Evolutionary conservation across 2,113 vertebrate genomes (phyloP), one percentile per base, ranked within the genome.

Genomic region (Eudorcas thomsonii): DNA sequence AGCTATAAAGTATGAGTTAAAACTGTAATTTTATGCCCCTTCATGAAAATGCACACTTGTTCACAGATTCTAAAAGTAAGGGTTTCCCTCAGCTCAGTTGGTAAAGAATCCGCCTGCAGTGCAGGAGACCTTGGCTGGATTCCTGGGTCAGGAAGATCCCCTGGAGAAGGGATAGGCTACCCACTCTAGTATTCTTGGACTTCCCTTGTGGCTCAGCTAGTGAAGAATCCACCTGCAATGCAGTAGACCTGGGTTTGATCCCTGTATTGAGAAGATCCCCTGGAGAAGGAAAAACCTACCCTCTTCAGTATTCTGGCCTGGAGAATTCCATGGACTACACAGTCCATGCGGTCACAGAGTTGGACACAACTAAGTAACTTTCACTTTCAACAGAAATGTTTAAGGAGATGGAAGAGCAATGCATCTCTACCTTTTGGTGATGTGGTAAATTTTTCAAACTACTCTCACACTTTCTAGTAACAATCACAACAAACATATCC

Each of bases 291-390:
- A 71, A 36, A 71, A n/a, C n/a, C 17, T 36, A 36, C 17, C 19
- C 64, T 36, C 8, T 21, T n/a, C 17, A 71, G 17, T 36, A 21
- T 71, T 71, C 17, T 71, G n/a, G 64, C n/a, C 17, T 71, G 64
- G n/a, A 21, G 9, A 71, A 71, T 36, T 36, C 17, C n/a, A 36
- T 71, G n/a, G n/a, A 23, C 64, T 36, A 71, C 64, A 36, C n/a
- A 71, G 17, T 33, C 62, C 62, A 17, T 17, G 62, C 7, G 7
- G 30, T 33, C 1, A 1, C 30, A 33, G 62, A 64, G 30, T 33
- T 0, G 0, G 15, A 64, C 30, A 16, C 0, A 7, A 33, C 62
- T 33, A 15, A 64, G 30, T 1, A 30, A 64, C 62, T 64, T 64
- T 64, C 30, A 64, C 14, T 64, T 64, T 64, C 62, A 64, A 17